Evolutionary conservation across 2,797 vertebrate species (phyloP).

Genomic region (Enteromius thamalakanensis): DNA sequence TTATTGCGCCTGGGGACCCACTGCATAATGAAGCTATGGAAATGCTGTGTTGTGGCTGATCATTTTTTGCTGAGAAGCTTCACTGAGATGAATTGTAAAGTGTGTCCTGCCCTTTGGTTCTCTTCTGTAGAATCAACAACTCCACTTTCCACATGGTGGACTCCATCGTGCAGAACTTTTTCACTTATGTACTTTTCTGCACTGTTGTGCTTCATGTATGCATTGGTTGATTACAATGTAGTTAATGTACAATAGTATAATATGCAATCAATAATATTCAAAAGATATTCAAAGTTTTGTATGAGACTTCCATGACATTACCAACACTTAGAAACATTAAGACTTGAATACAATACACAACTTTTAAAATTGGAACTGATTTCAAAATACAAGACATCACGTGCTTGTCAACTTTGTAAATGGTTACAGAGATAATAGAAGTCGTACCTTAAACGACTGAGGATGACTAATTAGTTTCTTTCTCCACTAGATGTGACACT

Average conservation of each 20-base stretch:
- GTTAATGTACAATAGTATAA: neutral
- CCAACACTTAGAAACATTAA: neutral
- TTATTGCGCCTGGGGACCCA: conserved; percentile 34
- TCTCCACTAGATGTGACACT: neutral
- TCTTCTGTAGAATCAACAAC: conserved; percentile 68
- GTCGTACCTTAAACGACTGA: neutral
- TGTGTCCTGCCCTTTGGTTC: conserved; percentile 71
- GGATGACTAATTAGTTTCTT: neutral
- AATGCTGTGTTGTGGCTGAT: conserved; percentile 50
- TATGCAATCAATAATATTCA: neutral
- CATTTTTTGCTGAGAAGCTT: conserved; percentile 70
- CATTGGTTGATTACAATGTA: neutral
- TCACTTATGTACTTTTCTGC: conserved; percentile 66
- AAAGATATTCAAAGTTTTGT: neutral
- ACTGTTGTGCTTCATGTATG: neutral
- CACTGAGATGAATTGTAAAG: conserved; percentile 73
- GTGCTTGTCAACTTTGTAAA: neutral
- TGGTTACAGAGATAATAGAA: neutral
- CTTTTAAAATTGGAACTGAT: neutral
- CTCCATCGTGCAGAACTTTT: conserved; percentile 74
- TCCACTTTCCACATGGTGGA: conserved; percentile 69
- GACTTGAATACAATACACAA: neutral
- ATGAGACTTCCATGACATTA: neutral
- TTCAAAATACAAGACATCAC: neutral
- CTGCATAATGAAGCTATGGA: conserved; percentile 48